Percentiles rank a stretch among this genome's conserved stretches.
These are phyloP conservation scores for Ephydatia muelleri DNA, from an alignment of 37 sponge, comb jelly and placozoan species.

Conservation along the genomic window DNA sequence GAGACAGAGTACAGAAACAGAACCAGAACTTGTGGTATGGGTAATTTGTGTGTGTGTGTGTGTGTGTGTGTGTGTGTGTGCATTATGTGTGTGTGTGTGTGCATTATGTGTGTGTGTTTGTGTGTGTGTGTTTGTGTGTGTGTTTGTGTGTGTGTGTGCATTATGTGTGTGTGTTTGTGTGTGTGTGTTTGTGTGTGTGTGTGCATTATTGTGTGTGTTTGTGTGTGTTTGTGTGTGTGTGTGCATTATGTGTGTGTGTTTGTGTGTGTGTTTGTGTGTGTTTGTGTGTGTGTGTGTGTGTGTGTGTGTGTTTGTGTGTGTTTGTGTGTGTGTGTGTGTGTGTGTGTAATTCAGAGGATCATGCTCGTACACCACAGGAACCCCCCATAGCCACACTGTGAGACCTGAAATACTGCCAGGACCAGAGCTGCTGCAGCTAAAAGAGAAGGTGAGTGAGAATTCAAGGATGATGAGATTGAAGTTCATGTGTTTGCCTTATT, in stretches of 20 bases:
- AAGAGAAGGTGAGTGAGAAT: background rate
- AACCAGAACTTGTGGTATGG: conserved; percentile 43
- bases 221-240: too few relatives aligned
- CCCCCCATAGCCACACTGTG: background rate
- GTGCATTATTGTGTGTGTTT: too few relatives aligned
- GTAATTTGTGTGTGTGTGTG: background rate
- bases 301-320: too few relatives aligned
- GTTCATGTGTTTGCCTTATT: background rate
- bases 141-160: conserved; percentile 1
- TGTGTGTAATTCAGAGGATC: background rate
- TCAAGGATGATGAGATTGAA: too few relatives aligned
- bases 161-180: background rate
- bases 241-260: too few relatives aligned
- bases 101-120: too few relatives aligned
- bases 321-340: too few relatives aligned
- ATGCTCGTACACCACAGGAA: background rate
- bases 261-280: background rate
- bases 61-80: background rate
- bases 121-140: conserved; percentile 4
- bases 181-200: conserved; percentile 3
- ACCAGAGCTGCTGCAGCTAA: background rate
- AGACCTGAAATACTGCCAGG: background rate
- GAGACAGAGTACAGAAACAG: conserved; percentile 22
- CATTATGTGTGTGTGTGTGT: background rate
- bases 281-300: background rate